Conservation (phyloP, 1,140 invertebrate genomes). For the Psix sp. region DNA sequence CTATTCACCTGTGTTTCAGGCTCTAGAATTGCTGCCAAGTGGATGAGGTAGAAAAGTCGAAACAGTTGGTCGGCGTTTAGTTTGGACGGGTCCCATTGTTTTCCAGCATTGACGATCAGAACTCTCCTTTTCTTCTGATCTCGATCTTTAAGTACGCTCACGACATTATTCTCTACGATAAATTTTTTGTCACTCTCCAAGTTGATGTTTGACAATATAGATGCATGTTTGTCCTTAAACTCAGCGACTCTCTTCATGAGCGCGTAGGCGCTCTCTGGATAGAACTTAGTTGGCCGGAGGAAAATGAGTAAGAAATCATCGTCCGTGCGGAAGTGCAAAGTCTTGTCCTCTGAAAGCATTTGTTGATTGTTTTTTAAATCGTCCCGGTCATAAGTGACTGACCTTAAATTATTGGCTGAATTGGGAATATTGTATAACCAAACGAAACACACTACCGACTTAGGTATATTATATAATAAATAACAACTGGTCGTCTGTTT, state of each 20-base stretch:
- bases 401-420: too few species aligned
- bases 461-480: slow-evolving; percentile 28
- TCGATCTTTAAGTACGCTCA: slow-evolving; percentile 84
- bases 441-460: too few species aligned
- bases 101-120: slow-evolving; percentile 80
- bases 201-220: slow-evolving; percentile 80
- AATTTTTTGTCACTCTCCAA: slow-evolving; percentile 82
- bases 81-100: slow-evolving; percentile 84
- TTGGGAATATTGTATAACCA: too few species aligned
- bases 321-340: slow-evolving; percentile 81
- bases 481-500: slow-evolving; percentile 12
- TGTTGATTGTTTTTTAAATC: too few species aligned
- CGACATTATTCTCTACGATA: slow-evolving; percentile 82
- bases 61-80: slow-evolving; percentile 85
- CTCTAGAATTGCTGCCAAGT: slow-evolving; percentile 84
- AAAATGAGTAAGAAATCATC: slow-evolving; percentile 86
- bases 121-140: slow-evolving; percentile 83
- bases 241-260: slow-evolving; percentile 86
- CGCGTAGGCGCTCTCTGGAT: slow-evolving; percentile 85
- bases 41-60: slow-evolving; percentile 86
- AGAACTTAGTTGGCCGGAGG: slow-evolving; percentile 87
- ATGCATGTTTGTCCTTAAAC: slow-evolving; percentile 84
- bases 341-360: slow-evolving; percentile 78
- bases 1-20: slow-evolving; percentile 68
- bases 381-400: too few species aligned